Conservation (phyloP, 2,888 invertebrate genomes). For the Ceriagrion tenellum region DNA sequence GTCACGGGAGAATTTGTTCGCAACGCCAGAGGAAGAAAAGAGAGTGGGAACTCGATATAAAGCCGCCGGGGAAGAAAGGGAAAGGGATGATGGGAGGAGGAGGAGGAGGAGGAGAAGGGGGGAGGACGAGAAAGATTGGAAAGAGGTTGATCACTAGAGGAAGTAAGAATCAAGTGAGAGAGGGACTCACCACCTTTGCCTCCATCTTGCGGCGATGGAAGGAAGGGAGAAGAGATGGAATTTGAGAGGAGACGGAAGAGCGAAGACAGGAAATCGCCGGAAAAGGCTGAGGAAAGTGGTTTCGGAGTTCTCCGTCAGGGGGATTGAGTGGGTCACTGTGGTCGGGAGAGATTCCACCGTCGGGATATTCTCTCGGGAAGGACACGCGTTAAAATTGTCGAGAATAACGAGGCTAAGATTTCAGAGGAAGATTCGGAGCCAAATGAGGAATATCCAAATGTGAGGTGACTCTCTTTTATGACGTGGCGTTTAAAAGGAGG, state of each 20-base stretch:
- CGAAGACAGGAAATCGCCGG: not conserved
- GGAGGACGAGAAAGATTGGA: not conserved
- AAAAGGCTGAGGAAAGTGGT: slow-evolving; percentile 17
- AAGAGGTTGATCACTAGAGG: not conserved
- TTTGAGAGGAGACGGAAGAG: not conserved
- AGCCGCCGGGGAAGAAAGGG: not conserved
- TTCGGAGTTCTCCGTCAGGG: not conserved
- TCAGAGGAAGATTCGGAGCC: not conserved
- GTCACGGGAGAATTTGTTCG: not conserved
- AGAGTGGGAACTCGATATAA: not conserved
- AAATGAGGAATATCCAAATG: not conserved
- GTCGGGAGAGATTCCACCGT: not conserved
- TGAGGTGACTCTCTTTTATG: not conserved
- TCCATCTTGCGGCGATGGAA: not conserved
- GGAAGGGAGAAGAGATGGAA: not conserved
- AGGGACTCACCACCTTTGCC: not conserved
- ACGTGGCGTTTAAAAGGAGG: not conserved
- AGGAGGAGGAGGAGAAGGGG: not conserved
- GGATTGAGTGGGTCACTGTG: not conserved
- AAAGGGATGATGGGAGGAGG: not conserved
- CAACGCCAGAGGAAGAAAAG: not conserved
- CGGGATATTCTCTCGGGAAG: not conserved
- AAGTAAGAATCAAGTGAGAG: not conserved
- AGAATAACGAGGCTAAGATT: not conserved
- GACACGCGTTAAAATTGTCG: not conserved